A percentile compares a stretch with the other conserved stretches of the same genome.
Conservation (phyloP, 2,113 vertebrate species). For the Psammodynastes pulverulentus region DNA sequence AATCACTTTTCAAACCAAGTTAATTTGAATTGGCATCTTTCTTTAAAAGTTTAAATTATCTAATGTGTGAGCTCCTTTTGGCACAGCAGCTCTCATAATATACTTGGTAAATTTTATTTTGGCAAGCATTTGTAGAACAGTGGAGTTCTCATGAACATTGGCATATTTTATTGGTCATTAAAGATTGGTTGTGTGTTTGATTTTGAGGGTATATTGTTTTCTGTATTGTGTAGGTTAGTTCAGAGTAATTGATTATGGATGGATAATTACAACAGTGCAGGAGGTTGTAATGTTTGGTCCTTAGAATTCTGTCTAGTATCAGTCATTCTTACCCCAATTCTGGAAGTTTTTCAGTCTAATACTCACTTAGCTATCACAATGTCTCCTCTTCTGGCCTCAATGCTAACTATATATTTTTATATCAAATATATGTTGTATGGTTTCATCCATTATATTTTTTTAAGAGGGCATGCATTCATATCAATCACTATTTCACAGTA, state of each 20-base stretch:
- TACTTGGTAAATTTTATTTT: not conserved
- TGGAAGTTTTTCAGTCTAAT: not conserved
- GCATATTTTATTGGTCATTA: not conserved
- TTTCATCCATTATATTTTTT: not conserved
- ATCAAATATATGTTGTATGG: not conserved
- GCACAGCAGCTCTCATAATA: not conserved
- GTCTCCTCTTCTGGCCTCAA: not conserved
- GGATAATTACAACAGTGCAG: not conserved
- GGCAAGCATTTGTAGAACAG: not conserved
- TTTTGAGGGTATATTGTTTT: not conserved
- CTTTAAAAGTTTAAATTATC: not conserved
- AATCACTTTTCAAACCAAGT: conserved; percentile 52
- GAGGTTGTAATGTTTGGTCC: not conserved
- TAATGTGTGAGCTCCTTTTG: not conserved
- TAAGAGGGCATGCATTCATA: not conserved
- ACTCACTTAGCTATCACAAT: not conserved
- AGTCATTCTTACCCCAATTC: not conserved
- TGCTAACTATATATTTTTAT: conserved; percentile 36
- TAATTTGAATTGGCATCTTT: not conserved
- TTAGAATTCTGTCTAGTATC: not conserved
- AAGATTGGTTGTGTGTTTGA: not conserved
- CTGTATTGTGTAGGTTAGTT: not conserved
- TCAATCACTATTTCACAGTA: not conserved
- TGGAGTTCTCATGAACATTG: not conserved
- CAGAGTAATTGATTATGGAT: not conserved